A percentile compares a stretch with the other conserved stretches of the same genome.
phyloP scores from a whole-genome alignment of 1,140 invertebrate genomes.

The Drosophila dunni region DNA sequence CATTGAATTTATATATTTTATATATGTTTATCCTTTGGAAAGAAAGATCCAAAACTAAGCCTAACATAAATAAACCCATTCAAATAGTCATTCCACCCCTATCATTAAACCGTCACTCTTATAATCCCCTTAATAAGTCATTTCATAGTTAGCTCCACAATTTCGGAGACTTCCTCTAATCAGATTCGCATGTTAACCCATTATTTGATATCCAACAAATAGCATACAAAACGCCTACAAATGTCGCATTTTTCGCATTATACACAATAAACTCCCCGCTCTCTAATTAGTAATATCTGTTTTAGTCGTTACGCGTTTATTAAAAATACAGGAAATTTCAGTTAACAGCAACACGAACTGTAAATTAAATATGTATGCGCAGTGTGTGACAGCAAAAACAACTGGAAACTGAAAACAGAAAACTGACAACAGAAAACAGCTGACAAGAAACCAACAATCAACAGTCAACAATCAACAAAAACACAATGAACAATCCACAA shows the following conservation, averaged over 20 bases:
- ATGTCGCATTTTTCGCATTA: slow-evolving; percentile 1
- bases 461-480: slow-evolving; percentile 27
- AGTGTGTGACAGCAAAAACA: slow-evolving; percentile 14
- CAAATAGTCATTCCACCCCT: no score
- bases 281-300: slow-evolving; percentile 32
- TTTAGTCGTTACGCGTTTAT: slow-evolving; percentile 37
- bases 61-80: no score
- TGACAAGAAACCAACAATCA: slow-evolving; percentile 22
- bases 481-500: slow-evolving; percentile 30
- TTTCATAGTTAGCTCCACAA: no score
- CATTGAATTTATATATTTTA: no score
- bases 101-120: no score
- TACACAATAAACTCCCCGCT: not conserved
- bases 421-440: slow-evolving; percentile 1
- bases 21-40: no score
- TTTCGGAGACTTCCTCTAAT: not conserved
- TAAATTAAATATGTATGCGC: slow-evolving; percentile 37
- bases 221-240: slow-evolving; percentile 42
- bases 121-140: no score
- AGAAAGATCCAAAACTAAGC: no score
- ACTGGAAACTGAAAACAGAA: no score
- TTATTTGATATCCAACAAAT: slow-evolving; percentile 20
- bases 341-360: slow-evolving; percentile 30
- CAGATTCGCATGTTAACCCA: not conserved
- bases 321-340: slow-evolving; percentile 49